These are phyloP conservation scores for Melanchra persicariae DNA, from an alignment of 2,888 invertebrate genomes.

Conservation along the genomic window DNA sequence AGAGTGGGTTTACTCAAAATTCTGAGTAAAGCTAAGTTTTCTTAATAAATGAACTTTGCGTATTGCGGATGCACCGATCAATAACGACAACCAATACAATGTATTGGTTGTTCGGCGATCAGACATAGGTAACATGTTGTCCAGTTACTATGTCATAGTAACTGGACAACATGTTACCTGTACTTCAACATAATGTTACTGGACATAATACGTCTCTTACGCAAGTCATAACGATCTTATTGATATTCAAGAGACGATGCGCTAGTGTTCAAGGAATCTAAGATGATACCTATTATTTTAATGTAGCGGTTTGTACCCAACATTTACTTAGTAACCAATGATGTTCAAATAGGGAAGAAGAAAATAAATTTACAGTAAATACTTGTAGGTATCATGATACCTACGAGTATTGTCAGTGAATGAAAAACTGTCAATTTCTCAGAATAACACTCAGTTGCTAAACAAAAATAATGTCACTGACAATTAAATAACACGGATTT, in stretches of 20 bases:
- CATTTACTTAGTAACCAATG: neutral
- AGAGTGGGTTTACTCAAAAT: neutral
- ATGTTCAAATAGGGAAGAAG: neutral
- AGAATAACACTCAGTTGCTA: neutral
- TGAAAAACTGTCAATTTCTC: neutral
- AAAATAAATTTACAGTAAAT: neutral
- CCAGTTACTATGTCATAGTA: constrained; percentile 2
- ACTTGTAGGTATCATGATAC: neutral
- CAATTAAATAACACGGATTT: neutral
- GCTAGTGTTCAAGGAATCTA: constrained; percentile 28
- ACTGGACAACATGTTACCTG: neutral
- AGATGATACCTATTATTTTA: constrained; percentile 32
- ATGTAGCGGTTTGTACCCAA: constrained; percentile 10
- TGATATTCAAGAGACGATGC: constrained; percentile 45
- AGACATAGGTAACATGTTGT: constrained; percentile 6
- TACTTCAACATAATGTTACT: constrained; percentile 21
- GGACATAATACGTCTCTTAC: constrained; percentile 26
- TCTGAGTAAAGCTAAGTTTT: constrained; percentile 2
- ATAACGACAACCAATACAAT: neutral
- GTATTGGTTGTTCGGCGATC: too few species aligned
- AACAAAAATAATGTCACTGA: neutral
- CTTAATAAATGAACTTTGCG: constrained; percentile 4
- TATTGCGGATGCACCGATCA: constrained; percentile 8
- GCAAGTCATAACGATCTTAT: constrained; percentile 40
- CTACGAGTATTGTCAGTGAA: neutral